These are phyloP conservation scores for Nymphalis polychloros DNA, from an alignment of 2,888 invertebrate genomes.

Conservation along the genomic window DNA sequence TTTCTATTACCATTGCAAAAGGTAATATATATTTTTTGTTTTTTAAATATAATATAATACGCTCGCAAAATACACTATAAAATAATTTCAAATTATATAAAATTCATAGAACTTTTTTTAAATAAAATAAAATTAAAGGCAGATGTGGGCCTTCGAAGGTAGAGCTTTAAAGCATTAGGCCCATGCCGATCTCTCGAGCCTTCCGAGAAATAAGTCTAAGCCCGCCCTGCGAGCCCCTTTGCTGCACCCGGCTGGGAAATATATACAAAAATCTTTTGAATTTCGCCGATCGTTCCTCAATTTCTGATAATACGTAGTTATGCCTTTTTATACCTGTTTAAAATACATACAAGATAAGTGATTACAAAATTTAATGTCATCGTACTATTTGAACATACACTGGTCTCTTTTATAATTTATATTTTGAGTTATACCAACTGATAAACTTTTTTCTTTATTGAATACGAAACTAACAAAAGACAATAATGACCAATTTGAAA, in stretches of 20 bases:
- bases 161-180: conserved; percentile 57
- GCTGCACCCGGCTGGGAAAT: conserved; percentile 40
- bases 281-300: conserved; percentile 67
- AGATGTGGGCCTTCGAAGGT: conserved; percentile 68
- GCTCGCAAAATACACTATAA: too few relatives aligned
- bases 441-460: too few relatives aligned
- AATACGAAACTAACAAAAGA: too few relatives aligned
- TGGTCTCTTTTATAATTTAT: too few relatives aligned
- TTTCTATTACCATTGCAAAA: too few relatives aligned
- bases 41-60: too few relatives aligned
- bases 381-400: too few relatives aligned
- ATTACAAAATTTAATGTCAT: not conserved
- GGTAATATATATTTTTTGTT: too few relatives aligned
- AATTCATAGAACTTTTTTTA: conserved; percentile 42
- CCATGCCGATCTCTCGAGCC: conserved; percentile 64
- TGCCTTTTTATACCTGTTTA: conserved; percentile 26
- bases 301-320: conserved; percentile 47
- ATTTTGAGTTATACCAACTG: too few relatives aligned
- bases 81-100: not conserved
- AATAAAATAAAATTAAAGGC: conserved; percentile 60
- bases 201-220: conserved; percentile 73
- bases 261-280: conserved; percentile 66
- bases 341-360: conserved; percentile 1
- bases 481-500: too few relatives aligned
- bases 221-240: conserved; percentile 48